These are phyloP conservation scores for Microtus pennsylvanicus DNA, from an alignment of 2,113 vertebrate species.

Conservation along the genomic window DNA sequence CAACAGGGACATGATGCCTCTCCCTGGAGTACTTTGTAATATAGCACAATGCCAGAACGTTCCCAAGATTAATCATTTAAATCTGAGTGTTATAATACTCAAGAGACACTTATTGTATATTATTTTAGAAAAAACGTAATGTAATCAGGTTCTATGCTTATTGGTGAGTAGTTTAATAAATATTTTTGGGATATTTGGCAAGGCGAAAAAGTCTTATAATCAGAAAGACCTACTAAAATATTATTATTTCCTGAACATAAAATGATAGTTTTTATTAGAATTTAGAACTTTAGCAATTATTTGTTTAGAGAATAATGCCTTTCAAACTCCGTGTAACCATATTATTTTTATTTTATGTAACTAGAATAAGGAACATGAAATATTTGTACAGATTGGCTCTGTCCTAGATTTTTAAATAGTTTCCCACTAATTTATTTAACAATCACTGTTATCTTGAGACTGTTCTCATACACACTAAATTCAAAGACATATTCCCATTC, in stretches of 20 bases:
- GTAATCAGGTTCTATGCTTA: background rate
- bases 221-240: background rate
- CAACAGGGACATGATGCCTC: background rate
- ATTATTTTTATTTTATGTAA: background rate
- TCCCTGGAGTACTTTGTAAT: no score
- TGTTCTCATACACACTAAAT: background rate
- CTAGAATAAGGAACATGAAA: background rate
- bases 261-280: background rate
- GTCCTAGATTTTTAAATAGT: background rate
- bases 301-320: background rate
- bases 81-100: background rate
- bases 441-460: background rate
- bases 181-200: background rate
- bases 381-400: background rate
- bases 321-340: background rate
- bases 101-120: background rate
- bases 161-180: background rate
- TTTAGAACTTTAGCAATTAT: background rate
- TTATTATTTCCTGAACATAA: background rate
- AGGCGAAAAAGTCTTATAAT: background rate
- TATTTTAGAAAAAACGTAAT: constrained; percentile 2
- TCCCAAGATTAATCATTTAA: background rate
- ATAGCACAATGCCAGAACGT: background rate
- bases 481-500: background rate
- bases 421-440: background rate